A percentile compares a stretch with the other conserved stretches of the same genome.
Conservation (phyloP, 2,888 invertebrate genomes). For the Agapostemon virescens region DNA sequence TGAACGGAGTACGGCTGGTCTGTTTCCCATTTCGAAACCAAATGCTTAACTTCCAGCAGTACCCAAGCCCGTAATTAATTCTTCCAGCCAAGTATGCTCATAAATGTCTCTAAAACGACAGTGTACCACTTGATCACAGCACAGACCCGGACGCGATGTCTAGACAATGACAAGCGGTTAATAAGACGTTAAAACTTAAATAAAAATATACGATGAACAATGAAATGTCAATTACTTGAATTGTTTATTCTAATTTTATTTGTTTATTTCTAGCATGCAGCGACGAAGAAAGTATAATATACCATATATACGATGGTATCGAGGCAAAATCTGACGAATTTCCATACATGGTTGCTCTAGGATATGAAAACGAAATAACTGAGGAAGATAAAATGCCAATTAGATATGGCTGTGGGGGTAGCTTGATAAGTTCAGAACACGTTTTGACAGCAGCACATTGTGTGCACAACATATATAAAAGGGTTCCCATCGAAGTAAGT, state of each 20-base stretch:
- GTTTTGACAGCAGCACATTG: slow-evolving; percentile 78
- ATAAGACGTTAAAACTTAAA: no score
- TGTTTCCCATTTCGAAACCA: no score
- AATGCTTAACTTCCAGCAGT: no score
- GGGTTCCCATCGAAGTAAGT: slow-evolving; percentile 71
- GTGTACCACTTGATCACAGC: no score
- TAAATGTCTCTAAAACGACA: no score
- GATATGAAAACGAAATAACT: slow-evolving; percentile 59
- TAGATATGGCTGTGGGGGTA: slow-evolving; percentile 74
- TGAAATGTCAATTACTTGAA: not conserved
- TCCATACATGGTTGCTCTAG: slow-evolving; percentile 74
- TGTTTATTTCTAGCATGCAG: slow-evolving; percentile 70
- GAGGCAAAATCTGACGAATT: slow-evolving; percentile 69
- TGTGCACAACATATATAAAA: slow-evolving; percentile 69
- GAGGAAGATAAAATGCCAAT: slow-evolving; percentile 49
- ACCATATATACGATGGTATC: slow-evolving; percentile 69
- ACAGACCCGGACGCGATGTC: no score
- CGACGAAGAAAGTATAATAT: slow-evolving; percentile 57
- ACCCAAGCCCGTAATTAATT: no score
- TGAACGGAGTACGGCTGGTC: no score
- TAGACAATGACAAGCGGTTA: no score
- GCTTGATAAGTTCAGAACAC: slow-evolving; percentile 71
- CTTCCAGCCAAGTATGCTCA: no score
- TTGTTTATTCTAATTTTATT: not conserved
- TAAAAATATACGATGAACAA: not conserved